Base-by-base conservation (phyloP, 1,140 invertebrate species). In the Ips typographus region DNA sequence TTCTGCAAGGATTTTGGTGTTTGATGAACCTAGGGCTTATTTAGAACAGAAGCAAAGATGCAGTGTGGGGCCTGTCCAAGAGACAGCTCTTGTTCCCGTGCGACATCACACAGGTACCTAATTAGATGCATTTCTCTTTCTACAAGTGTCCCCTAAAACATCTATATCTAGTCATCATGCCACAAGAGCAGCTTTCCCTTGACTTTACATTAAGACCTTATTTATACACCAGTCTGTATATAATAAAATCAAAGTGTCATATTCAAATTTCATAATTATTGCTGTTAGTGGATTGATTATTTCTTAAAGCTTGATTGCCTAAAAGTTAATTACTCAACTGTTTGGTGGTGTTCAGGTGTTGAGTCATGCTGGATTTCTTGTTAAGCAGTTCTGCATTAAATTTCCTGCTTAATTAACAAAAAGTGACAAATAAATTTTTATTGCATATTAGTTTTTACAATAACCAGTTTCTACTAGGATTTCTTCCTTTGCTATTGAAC, bases 1-100 rank as follows among this genome's bases (percentile, higher is more conserved):
- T 76, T 84, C 84, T 36, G 84, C 84, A 36, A 80, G 84, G 68
- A 81, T 85, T 47, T 78, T 86, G 60, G 81, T 85, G 36, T 86
- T 85, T 68, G 83, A 85, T 68, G 79, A 79, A 67, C 71, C 71
- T 49, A 65, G 72, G 53, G 65, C 68, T 37, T 64, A 64, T 57
- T 55, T 71, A 41, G 74, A 75, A 63, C 70, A 71, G 58, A 74
- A 70, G 39, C 73, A 71, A 60, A 71, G 66, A 68, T 70, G 72
- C 65, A 70, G 52, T 52, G 62, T 65, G 41, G 60, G 22, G 36
- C 72, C 74, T 44, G 62, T 51, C 41, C 66, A 52, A 38, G 71
- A 72, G 62, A 67, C 62, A 42, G 67, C 41, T 39, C 40, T 39
- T 47, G 51, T 63, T 55, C 59, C 51, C 8, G 68, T 59, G 61